Evolutionary conservation across 2,888 invertebrate genomes (phyloP), one percentile per base, ranked within the genome.

Genomic region (Priocnemis perturbator): DNA sequence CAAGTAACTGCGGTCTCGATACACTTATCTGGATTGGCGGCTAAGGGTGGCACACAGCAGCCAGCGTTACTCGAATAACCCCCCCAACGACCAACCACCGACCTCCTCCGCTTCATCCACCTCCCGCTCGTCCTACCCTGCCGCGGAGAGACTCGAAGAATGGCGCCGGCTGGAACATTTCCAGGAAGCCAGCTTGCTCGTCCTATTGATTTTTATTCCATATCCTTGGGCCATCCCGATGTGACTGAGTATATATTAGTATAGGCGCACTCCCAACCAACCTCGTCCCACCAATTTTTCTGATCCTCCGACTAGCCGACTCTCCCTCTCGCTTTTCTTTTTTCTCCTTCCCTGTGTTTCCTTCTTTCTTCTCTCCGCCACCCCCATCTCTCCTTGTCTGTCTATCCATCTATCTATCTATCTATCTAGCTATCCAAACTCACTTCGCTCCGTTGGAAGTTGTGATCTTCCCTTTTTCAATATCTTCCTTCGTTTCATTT

Each of bases 121-220:
- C 56, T 56, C 56, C 9, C 14, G 2, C 26, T 56, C 56, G 2
- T 4, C 17, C 59, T 20, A 17, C 60, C 17, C 45, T 20, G 19
- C 20, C 45, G 9, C 45, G 15, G 61, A 26, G 45, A 47, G 47
- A 64, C 59, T 53, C 62, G 69, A 70, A 76, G 69, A 73, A 74
- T 62, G 60, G 64, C 71, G 73, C 66, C 74, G 74, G 70, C 77
- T 83, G 83, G 80, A 83, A 82, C 79, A 74, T 82, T 83, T 83
- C 84, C 83, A 84, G 79, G 72, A 82, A 73, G 76, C 76, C 73
- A 3, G 3, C 26, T 26, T 48, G 77, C 74, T 74, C 69, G 71
- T 77, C 74, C 80, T 86, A 86, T 85, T 84, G 85, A 85, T 86
- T 85, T 85, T 84, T 83, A 82, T 85, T 81, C 78, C 79, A 77